Evolutionary conservation across 2,797 vertebrate genomes (phyloP).

Genomic region (Diglossa cyanea): DNA sequence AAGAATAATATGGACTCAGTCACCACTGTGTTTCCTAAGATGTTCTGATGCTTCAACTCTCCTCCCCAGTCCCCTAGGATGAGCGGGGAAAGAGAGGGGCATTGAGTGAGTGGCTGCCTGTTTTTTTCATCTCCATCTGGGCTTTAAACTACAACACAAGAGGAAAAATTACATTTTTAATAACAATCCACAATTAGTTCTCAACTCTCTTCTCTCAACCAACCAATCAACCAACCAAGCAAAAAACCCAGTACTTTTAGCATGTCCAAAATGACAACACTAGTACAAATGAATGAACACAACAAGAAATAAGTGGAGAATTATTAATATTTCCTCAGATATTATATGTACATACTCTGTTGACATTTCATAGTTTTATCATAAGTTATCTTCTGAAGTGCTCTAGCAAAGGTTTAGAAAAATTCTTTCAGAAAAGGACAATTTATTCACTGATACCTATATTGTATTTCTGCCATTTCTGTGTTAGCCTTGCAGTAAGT

Average conservation of each 20-base stretch:
- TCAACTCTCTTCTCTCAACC: not conserved
- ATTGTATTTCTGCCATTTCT: not conserved
- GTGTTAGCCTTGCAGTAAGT: not conserved
- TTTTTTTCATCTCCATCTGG: not conserved
- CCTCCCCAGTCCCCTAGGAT: not conserved
- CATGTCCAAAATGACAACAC: not conserved
- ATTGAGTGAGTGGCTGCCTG: fast-evolving
- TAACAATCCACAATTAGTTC: not conserved
- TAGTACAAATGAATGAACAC: not conserved
- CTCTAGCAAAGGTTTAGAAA: not conserved
- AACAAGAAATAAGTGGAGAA: not conserved
- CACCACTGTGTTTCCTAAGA: not conserved
- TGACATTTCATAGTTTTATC: not conserved
- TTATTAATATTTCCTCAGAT: not conserved
- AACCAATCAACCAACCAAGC: not conserved
- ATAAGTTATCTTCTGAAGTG: not conserved
- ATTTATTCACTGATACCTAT: not conserved
- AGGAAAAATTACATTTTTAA: not conserved
- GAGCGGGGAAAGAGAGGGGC: fast-evolving
- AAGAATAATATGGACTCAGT: not conserved
- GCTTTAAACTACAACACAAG: not conserved
- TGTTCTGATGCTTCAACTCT: not conserved
- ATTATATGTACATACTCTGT: not conserved
- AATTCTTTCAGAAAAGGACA: not conserved
- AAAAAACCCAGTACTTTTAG: fast-evolving